phyloP scores from a whole-genome alignment of 2,797 vertebrate genomes.

The Lateolabrax maculatus region DNA sequence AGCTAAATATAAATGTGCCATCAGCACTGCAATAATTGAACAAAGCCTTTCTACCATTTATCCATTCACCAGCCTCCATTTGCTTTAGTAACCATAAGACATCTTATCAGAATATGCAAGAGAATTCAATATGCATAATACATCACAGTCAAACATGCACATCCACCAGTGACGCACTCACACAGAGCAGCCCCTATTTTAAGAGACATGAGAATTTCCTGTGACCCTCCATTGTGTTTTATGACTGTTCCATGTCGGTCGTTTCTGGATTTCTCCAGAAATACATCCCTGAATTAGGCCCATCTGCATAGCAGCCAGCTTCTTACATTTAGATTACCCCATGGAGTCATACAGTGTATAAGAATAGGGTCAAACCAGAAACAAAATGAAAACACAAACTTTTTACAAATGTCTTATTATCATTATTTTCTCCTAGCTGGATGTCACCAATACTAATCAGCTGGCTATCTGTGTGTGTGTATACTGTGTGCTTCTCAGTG shows the following conservation, averaged over 20 bases:
- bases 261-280: no score
- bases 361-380: no score
- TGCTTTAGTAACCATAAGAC: not conserved
- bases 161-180: constrained; percentile 4
- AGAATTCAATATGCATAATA: not conserved
- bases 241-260: not conserved
- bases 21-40: constrained; percentile 49
- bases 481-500: not conserved
- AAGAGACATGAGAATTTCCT: constrained; percentile 48
- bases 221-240: constrained; percentile 27
- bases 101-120: constrained; percentile 17
- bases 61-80: constrained; percentile 36
- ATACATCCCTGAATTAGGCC: not conserved
- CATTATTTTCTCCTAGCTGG: not conserved
- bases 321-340: constrained; percentile 3
- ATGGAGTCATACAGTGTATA: no score
- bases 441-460: not conserved
- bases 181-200: constrained; percentile 34
- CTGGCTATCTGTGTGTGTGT: not conserved
- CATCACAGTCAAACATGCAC: constrained; percentile 12
- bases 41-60: constrained; percentile 42
- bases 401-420: not conserved
- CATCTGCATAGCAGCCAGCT: not conserved
- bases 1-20: constrained; percentile 68
- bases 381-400: not conserved